Conservation (phyloP, 2,888 invertebrate species). For the Coleophora flavipennella region DNA sequence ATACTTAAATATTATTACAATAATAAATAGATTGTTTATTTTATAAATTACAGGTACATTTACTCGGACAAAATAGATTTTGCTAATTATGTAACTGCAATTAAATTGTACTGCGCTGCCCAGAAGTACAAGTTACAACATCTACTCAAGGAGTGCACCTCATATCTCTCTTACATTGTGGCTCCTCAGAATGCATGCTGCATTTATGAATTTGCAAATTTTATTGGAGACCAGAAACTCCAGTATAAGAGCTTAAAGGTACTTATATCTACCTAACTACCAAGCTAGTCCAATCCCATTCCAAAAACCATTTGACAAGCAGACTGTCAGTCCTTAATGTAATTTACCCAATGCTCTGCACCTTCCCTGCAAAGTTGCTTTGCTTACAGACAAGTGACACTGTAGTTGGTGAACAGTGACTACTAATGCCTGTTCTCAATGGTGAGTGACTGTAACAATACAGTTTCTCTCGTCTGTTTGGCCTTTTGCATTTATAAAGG, state of each 20-base stretch:
- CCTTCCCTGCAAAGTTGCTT: no score
- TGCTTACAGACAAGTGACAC: no score
- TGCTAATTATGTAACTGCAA: constrained; percentile 80
- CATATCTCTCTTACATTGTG: constrained; percentile 78
- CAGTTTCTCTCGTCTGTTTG: no score
- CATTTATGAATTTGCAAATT: constrained; percentile 82
- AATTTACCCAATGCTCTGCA: no score
- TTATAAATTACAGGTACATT: constrained; percentile 67
- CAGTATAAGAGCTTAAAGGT: not conserved
- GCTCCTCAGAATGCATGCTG: constrained; percentile 80
- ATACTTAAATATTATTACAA: no score
- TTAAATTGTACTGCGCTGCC: constrained; percentile 82
- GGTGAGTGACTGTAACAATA: no score
- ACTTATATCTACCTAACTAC: not conserved
- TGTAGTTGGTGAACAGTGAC: no score
- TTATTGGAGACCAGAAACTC: constrained; percentile 50
- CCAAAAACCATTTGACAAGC: no score
- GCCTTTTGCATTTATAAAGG: no score
- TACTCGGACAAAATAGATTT: constrained; percentile 80
- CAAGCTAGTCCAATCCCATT: no score
- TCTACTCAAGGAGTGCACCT: constrained; percentile 80
- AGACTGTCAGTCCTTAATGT: no score
- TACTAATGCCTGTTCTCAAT: no score
- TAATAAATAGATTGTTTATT: not conserved
- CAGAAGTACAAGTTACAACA: constrained; percentile 84